These are phyloP conservation scores for Elgonia sp. DNA, from an alignment of 2,888 invertebrate species.

Conservation along the genomic window DNA sequence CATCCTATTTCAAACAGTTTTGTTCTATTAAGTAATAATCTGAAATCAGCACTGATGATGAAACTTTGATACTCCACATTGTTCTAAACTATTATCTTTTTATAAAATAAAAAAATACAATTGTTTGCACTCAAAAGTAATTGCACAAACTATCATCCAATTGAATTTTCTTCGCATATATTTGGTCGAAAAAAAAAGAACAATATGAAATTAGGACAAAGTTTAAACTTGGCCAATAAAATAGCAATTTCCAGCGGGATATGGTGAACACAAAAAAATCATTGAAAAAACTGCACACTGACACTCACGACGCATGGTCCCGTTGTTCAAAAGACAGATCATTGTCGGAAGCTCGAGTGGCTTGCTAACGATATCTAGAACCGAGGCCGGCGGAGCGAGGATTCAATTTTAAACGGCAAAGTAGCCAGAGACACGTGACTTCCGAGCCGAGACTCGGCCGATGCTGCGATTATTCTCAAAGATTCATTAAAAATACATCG, in stretches of 20 bases:
- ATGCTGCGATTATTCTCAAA: slow-evolving; percentile 68
- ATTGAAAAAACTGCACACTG: slow-evolving; percentile 47
- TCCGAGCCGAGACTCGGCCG: slow-evolving; percentile 72
- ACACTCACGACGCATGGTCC: slow-evolving; percentile 65
- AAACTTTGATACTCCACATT: neutral
- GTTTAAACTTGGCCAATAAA: no score
- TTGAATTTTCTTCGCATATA: no score
- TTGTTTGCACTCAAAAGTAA: neutral
- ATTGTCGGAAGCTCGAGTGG: slow-evolving; percentile 74
- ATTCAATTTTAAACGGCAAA: slow-evolving; percentile 76
- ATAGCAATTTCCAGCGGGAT: no score
- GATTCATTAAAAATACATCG: slow-evolving; percentile 55
- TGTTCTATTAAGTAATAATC: neutral
- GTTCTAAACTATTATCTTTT: neutral
- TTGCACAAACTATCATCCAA: no score
- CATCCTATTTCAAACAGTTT: neutral
- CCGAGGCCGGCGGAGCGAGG: slow-evolving; percentile 73
- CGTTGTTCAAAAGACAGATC: slow-evolving; percentile 71
- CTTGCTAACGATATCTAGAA: slow-evolving; percentile 75
- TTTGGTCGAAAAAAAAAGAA: no score
- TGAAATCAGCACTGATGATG: neutral
- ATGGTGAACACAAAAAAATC: neutral
- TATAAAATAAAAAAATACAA: neutral
- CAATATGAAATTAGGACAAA: no score
- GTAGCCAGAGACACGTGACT: slow-evolving; percentile 75